Base-by-base conservation (phyloP, 2,888 invertebrate species). In the Drosophila paracracens region DNA sequence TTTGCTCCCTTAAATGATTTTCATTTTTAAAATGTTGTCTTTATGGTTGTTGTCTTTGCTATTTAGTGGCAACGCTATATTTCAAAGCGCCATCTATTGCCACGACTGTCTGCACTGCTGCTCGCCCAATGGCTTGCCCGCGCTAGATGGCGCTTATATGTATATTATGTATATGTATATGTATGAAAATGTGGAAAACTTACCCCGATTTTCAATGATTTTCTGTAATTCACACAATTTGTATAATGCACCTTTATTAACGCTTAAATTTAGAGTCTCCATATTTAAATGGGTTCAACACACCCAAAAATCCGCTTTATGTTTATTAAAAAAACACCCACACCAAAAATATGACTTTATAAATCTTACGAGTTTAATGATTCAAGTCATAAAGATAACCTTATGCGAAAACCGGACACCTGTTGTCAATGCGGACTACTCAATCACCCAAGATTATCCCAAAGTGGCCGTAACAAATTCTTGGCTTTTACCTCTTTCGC, bases 401-500 rank as follows among this genome's bases (percentile, higher is more conserved):
- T 25, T 40, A 33, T 21, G 25, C 16, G 36, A 51, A 62, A 66
- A 40, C 57, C 43, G 46, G 29, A 59, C 65, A 78, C 83, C 78
- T 86, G 71, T 58, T 61, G 53, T 31, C 7, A 46, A 52, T 38
- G 59, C 18, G 33, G 48, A 16, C 52, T 33, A 61, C 70, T 63
- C 65, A 60, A 69, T 70, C 58, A 63, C 4, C 18, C 36, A 54
- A 51, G 50, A 29, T 66, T 67, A 70, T 62, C 58, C 57, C 68
- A 61, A 65, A 56, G 38, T 52, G 40, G 59, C 43, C 59, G 50
- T 35, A 63, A 59, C 52, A 62, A 75, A 88, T 85, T 85, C 88
- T 82, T 79, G 59, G 59, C 81, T 86, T 74, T 86, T 86, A 81
- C 81, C 67, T 81, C 76, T 84, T 89, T 76, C 76, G 87, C 74